Base-by-base conservation (phyloP, 2,888 invertebrate species). In the Charanyca ferruginea region DNA sequence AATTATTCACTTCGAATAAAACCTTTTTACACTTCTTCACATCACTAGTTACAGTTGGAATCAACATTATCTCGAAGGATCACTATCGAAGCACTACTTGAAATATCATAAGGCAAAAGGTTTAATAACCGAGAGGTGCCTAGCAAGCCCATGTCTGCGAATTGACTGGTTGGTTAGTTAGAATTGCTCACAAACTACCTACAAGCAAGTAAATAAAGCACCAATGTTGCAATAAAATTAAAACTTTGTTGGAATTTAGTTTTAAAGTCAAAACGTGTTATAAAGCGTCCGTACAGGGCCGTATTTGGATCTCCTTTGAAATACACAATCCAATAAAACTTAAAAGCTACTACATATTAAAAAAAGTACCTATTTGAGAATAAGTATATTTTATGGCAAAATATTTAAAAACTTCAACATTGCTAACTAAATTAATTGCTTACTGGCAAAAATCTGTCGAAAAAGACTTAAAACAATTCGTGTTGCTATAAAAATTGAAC, bases 141-240 rank as follows among this genome's bases (percentile, higher is more conserved):
- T 62, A 38, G 11, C 22, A 13, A 22, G 0, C 16, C 0, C 42
- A 28, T 25, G 49, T 38, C 16, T 52, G 11, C 2, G 2, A 16
- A 28, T 18, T n/a, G 53, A 67, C 71, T 74, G 71, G 5, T 23
- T 67, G 75, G 8, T 23, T 32, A 7, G 4, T 3, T 47, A 35
- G 49, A 67, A 45, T 42, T 13, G 18, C 16, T 53, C 6, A 28
- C 22, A 48, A 58, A 44, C 32, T 42, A 13, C 25, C 8, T 44
- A 59, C 52, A 69, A 64, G 44, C 28, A 16, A 38, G 20, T 25
- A 49, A 65, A 55, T 52, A 63, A 57, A 49, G 52, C 38, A 62
- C 38, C 22, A 58, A 57, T 42, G 20, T 62, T 49, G 57, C 38
- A 80, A 78, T 80, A 83, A 78, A 83, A 71, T 63, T 45, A 60